Evolutionary conservation across 2,113 vertebrate genomes (phyloP).

Genomic region (Ceratotherium simum): DNA sequence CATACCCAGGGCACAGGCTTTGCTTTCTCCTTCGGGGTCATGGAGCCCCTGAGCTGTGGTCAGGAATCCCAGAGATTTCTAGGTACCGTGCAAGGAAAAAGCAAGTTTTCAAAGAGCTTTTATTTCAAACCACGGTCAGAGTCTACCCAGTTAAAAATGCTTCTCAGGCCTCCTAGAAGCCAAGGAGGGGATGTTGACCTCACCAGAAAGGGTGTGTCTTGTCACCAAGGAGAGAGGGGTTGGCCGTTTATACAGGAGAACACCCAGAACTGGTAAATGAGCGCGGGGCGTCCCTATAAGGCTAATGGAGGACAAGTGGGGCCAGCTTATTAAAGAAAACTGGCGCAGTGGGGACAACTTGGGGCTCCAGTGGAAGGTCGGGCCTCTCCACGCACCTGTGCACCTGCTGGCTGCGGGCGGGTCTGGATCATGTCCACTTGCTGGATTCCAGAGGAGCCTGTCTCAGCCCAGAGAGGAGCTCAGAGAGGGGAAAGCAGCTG

Average conservation of each 20-base stretch:
- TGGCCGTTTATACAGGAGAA: background rate
- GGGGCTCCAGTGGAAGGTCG: background rate
- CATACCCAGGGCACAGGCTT: fast-evolving
- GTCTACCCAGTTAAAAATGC: constrained; percentile 2
- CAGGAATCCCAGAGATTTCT: background rate
- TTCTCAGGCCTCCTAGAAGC: background rate
- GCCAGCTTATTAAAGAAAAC: background rate
- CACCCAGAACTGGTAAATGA: background rate
- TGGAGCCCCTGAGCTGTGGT: background rate
- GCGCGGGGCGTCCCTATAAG: background rate
- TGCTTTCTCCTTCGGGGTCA: background rate
- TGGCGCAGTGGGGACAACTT: fast-evolving
- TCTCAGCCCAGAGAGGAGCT: background rate
- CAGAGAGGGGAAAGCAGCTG: background rate
- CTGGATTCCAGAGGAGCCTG: background rate
- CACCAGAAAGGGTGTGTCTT: background rate
- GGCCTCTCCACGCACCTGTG: background rate
- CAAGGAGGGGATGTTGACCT: background rate
- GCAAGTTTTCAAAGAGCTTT: constrained; percentile 54
- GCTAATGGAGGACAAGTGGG: background rate
- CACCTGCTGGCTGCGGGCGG: background rate
- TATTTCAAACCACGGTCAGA: constrained; percentile 68
- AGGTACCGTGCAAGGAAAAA: background rate
- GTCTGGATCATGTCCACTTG: background rate
- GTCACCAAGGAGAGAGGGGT: background rate